Conservation (phyloP, 2,888 invertebrate species). For the Phaonia tiefii region DNA sequence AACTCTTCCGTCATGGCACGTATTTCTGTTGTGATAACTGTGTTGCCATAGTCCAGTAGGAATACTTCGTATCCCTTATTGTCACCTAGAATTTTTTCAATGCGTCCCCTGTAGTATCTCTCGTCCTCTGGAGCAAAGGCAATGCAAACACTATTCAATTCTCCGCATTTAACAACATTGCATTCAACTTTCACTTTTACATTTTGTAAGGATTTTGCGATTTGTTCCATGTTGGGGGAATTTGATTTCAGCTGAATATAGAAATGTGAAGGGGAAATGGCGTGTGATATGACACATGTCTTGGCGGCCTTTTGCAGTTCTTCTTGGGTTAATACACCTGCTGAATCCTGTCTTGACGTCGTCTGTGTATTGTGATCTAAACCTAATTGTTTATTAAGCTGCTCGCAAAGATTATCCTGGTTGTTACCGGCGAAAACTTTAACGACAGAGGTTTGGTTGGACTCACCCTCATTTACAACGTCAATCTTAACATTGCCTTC, state of each 20-base stretch:
- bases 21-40: constrained; percentile 82
- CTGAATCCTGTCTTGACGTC: constrained; percentile 8
- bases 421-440: constrained; percentile 71
- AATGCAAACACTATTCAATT: constrained; percentile 68
- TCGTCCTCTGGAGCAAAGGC: constrained; percentile 83
- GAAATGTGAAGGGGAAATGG: constrained; percentile 86
- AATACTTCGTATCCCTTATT: constrained; percentile 86
- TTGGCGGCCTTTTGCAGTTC: constrained; percentile 66
- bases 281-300: constrained; percentile 85
- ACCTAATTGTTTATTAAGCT: constrained; percentile 73
- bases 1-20: constrained; percentile 83
- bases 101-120: constrained; percentile 91
- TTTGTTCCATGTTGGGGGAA: constrained; percentile 72
- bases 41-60: constrained; percentile 87
- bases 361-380: constrained; percentile 63
- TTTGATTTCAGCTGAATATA: constrained; percentile 85
- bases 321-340: constrained; percentile 34
- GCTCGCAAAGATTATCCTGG: constrained; percentile 74
- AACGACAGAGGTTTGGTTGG: constrained; percentile 71
- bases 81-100: constrained; percentile 85
- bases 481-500: constrained; percentile 74
- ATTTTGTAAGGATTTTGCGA: constrained; percentile 70
- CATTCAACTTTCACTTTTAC: constrained; percentile 69
- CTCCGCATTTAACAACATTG: constrained; percentile 51
- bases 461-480: constrained; percentile 69